Evolutionary conservation across 2,888 invertebrate species (phyloP).

Genomic region (Meandrusa payeni): DNA sequence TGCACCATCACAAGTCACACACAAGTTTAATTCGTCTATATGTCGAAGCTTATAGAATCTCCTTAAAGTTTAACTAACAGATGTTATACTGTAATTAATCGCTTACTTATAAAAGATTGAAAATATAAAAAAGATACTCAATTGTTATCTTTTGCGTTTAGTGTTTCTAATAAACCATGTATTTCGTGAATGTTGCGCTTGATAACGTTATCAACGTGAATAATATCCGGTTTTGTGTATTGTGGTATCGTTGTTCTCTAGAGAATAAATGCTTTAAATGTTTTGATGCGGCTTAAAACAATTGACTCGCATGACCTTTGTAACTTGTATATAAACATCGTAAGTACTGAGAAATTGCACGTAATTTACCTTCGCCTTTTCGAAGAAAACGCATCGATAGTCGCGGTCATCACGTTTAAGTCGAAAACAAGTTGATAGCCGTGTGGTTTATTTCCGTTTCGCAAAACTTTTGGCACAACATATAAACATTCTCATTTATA

Average conservation of each 20-base stretch:
- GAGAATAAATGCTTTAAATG: slow-evolving; percentile 30
- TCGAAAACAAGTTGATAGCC: slow-evolving; percentile 1
- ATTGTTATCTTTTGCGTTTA: slow-evolving; percentile 17
- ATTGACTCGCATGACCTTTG: slow-evolving; percentile 23
- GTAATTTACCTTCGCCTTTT: neutral
- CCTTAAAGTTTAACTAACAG: too few relatives aligned
- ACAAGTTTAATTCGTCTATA: too few relatives aligned
- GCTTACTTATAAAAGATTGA: too few relatives aligned
- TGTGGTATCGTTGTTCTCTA: slow-evolving; percentile 41
- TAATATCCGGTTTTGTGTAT: slow-evolving; percentile 46
- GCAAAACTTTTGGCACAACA: too few relatives aligned
- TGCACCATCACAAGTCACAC: too few relatives aligned
- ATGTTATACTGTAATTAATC: too few relatives aligned
- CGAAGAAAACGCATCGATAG: slow-evolving; percentile 6
- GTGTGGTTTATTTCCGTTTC: too few relatives aligned
- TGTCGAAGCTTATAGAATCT: too few relatives aligned
- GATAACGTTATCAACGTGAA: slow-evolving; percentile 56
- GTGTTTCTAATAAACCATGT: slow-evolving; percentile 35
- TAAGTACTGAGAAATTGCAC: slow-evolving; percentile 11
- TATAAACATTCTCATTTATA: too few relatives aligned
- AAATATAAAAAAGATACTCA: too few relatives aligned
- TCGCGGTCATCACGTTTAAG: slow-evolving; percentile 5
- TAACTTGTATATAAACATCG: slow-evolving; percentile 1
- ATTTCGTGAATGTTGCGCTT: slow-evolving; percentile 42
- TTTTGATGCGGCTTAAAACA: too few relatives aligned